Percentiles rank a stretch among this genome's conserved stretches.
phyloP scores from a whole-genome alignment of 1,140 invertebrate species.

The Zaprionus vittiger region DNA sequence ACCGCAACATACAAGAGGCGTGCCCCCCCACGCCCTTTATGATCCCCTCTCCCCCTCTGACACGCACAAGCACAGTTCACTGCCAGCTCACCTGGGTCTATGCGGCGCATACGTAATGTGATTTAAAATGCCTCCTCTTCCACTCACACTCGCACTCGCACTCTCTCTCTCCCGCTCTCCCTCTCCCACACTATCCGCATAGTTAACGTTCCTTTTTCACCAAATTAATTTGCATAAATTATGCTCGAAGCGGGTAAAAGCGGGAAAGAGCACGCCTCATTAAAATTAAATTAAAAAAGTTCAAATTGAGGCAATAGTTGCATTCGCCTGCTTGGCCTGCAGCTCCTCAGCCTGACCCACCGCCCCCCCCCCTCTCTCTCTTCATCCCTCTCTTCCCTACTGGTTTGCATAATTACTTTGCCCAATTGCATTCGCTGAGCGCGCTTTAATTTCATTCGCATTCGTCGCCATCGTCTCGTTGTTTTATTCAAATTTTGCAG shows the following conservation, averaged over 20 bases:
- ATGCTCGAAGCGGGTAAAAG: conserved; percentile 24
- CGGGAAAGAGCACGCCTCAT: conserved; percentile 52
- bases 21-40: neutral
- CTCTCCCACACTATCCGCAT: neutral
- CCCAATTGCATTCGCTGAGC: conserved; percentile 42
- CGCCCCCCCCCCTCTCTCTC: neutral
- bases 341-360: neutral
- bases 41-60: conserved; percentile 42
- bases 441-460: conserved; percentile 20
- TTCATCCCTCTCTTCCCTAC: neutral
- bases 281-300: conserved; percentile 67
- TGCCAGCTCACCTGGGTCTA: conserved; percentile 59
- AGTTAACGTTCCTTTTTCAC: conserved; percentile 45
- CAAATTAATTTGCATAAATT: conserved; percentile 79
- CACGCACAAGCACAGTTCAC: conserved; percentile 20
- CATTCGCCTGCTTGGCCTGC: neutral
- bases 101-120: conserved; percentile 50
- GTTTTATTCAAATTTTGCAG: conserved; percentile 50
- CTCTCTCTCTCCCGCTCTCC: neutral
- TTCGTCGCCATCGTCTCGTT: conserved; percentile 5
- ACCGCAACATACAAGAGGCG: conserved; percentile 70
- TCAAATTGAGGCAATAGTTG: conserved; percentile 36
- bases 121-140: conserved; percentile 30
- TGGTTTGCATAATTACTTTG: conserved; percentile 50
- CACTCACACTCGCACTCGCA: too few species aligned